These are phyloP conservation scores for Liolophura sinensis DNA, from an alignment of 1,140 invertebrate species.

Conservation along the genomic window DNA sequence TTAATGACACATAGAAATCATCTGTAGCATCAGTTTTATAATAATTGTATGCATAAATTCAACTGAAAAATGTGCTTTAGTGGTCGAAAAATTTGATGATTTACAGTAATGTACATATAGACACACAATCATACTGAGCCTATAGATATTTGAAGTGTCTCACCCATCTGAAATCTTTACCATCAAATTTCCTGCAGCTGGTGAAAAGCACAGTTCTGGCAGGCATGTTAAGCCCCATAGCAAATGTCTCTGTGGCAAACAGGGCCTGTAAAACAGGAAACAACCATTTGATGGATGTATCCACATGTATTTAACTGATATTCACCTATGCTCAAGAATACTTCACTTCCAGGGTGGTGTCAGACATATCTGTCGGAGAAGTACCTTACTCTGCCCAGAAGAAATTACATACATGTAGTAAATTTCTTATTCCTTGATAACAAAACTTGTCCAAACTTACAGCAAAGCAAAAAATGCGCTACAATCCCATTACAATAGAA, in stretches of 20 bases:
- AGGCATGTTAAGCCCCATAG: slow-evolving; percentile 99
- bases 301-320: not conserved
- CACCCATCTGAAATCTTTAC: slow-evolving; percentile 91
- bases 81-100: not conserved
- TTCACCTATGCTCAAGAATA: too few species aligned
- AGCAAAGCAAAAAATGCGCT: too few species aligned
- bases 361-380: too few species aligned
- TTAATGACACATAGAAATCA: not conserved
- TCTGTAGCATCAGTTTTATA: not conserved
- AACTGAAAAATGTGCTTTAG: not conserved
- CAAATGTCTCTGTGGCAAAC: slow-evolving; percentile 99
- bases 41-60: not conserved
- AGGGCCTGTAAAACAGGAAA: slow-evolving; percentile 67
- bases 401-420: too few species aligned
- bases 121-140: too few species aligned
- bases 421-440: too few species aligned
- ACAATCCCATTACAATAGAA: too few species aligned
- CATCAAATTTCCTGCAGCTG: slow-evolving; percentile 94
- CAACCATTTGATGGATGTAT: not conserved
- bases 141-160: slow-evolving; percentile 33
- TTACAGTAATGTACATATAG: slow-evolving; percentile 1
- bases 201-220: slow-evolving; percentile 98
- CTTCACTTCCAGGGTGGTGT: too few species aligned
- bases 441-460: too few species aligned
- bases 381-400: too few species aligned